Percentiles rank a stretch among this genome's conserved stretches.
These are phyloP conservation scores for Acanthococcus lagerstroemiae DNA, from an alignment of 2,888 invertebrate species.

Conservation along the genomic window DNA sequence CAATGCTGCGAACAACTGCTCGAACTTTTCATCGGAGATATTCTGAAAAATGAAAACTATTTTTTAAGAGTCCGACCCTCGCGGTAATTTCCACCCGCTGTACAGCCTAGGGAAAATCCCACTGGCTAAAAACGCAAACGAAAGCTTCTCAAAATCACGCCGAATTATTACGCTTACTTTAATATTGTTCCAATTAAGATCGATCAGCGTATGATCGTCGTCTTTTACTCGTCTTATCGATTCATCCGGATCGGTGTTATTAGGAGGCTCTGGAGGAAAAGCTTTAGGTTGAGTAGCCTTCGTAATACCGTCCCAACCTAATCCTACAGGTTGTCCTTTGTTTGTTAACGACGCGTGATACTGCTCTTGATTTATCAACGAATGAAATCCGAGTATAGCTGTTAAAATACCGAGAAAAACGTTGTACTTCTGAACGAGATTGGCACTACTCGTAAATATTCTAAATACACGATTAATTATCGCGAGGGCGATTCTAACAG, in stretches of 20 bases:
- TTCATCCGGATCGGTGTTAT: conserved; percentile 89
- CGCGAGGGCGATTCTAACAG: no score
- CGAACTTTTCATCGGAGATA: conserved; percentile 91
- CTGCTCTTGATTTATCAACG: conserved; percentile 99
- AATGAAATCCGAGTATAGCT: conserved; percentile 98
- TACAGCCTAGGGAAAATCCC: conserved; percentile 13
- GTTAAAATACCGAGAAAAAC: conserved; percentile 40
- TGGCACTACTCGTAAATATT: no score
- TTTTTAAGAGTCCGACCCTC: no score
- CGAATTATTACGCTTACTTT: no score
- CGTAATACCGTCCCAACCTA: conserved; percentile 91
- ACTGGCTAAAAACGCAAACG: conserved; percentile 11
- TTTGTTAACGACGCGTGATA: conserved; percentile 92
- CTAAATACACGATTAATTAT: not conserved
- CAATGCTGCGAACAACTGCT: conserved; percentile 75
- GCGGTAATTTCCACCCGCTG: no score
- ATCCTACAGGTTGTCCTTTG: conserved; percentile 79
- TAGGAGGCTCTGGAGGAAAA: conserved; percentile 90
- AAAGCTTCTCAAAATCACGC: conserved; percentile 29
- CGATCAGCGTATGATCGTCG: conserved; percentile 75
- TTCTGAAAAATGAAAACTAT: conserved; percentile 57
- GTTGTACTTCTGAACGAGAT: no score
- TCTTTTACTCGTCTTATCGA: conserved; percentile 81
- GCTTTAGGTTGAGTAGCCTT: conserved; percentile 86
- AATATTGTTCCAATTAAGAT: conserved; percentile 99